Base-by-base conservation (phyloP, 2,888 invertebrate species). In the Spilosoma lubricipeda region DNA sequence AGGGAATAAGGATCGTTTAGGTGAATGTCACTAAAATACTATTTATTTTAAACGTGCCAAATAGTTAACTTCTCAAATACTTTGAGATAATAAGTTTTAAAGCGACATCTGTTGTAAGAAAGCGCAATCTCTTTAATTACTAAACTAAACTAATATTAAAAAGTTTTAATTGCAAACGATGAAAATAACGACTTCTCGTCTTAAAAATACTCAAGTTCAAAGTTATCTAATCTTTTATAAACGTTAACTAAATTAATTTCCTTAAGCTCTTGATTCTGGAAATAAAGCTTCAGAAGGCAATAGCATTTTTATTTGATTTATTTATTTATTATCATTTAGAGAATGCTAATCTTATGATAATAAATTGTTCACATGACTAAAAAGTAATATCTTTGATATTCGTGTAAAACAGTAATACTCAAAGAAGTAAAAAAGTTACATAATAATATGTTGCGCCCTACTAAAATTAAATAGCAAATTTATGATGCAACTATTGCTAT, bases 51-150 rank as follows among this genome's bases (percentile, higher is more conserved):
- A 67, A 71, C 68, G 70, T 71, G 77, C 48, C 73, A 77, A 76
- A 52, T 33, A 71, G 66, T 64, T 69, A 45, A 70, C 15, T 63
- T 42, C 59, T 63, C n/a, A 71, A 67, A 67, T 67, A 27, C 15
- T 36, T 59, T 23, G 20, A 27, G 27, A 52, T 45, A 70, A 48
- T 52, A 68, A 1, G 27, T 23, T 52, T 63, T 52, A 70, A 72
- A 77, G 82, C 74, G 84, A 75, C 85, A 83, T 82, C 84, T 84
- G 45, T 74, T 77, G 42, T 13, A 7, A 67, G 18, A 20, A 59
- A 52, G 68, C 70, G 27, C 8, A 75, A 80, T 67, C 65, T 20
- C 48, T 59, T 70, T 23, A 66, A 69, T 59, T 65, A 66, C 45
- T n/a, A 39, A n/a, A 23, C 39, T 45, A 13, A 59, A 67, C 67